Percentiles rank a stretch among this genome's conserved stretches.
phyloP scores from a whole-genome alignment of 1,140 invertebrate genomes.

The Trachymyrmex septentrionalis region DNA sequence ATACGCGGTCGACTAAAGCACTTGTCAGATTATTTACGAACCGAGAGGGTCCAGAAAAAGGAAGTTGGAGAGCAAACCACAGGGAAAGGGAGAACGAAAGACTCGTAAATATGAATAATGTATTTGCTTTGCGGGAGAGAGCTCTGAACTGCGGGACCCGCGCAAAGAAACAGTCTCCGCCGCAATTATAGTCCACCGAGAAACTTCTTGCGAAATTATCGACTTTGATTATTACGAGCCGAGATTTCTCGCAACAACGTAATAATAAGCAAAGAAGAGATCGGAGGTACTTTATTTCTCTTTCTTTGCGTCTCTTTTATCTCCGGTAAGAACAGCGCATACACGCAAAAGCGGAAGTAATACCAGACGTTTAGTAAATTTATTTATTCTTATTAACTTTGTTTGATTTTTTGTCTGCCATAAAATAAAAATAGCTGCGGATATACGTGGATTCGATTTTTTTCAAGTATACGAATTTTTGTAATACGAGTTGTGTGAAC shows the following conservation, averaged over 20 bases:
- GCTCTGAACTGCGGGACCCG: conserved; percentile 39
- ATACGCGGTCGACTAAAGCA: conserved; percentile 60
- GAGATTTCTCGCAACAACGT: conserved; percentile 7
- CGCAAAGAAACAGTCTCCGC: conserved; percentile 58
- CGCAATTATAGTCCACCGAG: conserved; percentile 51
- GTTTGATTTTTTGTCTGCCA: not conserved
- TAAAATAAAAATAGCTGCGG: not conserved
- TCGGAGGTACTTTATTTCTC: not conserved
- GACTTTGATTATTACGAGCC: conserved; percentile 59
- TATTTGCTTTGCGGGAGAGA: conserved; percentile 56
- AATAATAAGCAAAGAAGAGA: conserved; percentile 32
- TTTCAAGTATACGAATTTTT: not conserved
- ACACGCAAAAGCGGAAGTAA: not conserved
- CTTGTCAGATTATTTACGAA: conserved; percentile 61
- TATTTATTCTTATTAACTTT: not conserved
- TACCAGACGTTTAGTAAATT: not conserved
- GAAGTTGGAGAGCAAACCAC: conserved; percentile 40
- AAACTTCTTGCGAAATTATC: conserved; percentile 58
- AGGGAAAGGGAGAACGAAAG: conserved; percentile 32
- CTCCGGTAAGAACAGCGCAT: not conserved
- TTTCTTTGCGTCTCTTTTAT: not conserved
- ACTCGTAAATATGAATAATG: conserved; percentile 63
- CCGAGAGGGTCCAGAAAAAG: conserved; percentile 28
- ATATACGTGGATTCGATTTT: not conserved
- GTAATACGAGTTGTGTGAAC: not conserved